Percentiles rank a stretch among this genome's conserved stretches.
Conservation (phyloP, 2,113 vertebrate species). For the Chloropsis hardwickii region DNA sequence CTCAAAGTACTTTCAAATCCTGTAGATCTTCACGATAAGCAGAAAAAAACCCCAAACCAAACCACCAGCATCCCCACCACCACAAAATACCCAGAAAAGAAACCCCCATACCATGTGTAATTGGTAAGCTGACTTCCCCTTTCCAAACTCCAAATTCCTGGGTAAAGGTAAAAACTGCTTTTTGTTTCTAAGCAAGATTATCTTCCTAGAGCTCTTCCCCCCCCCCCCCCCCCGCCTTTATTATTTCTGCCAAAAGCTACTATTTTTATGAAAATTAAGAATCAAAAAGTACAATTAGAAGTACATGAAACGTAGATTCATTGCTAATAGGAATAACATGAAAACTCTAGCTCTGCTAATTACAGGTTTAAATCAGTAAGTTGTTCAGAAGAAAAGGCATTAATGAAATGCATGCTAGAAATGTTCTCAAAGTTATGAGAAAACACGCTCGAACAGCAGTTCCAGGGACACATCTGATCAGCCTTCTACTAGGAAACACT, state of each 20-base stretch:
- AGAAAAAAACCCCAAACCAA: background rate
- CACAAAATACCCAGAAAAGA: background rate
- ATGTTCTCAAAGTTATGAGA: background rate
- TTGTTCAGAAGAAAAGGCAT: background rate
- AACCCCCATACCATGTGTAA: accelerated
- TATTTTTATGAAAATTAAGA: background rate
- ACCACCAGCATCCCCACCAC: accelerated
- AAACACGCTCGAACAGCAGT: background rate
- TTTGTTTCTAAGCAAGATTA: background rate
- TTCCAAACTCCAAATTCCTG: background rate
- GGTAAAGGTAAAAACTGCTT: background rate
- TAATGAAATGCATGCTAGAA: background rate
- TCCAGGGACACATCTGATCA: background rate
- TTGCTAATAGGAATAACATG: background rate
- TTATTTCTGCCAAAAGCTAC: background rate
- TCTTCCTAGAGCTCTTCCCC: background rate
- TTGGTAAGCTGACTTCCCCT: background rate
- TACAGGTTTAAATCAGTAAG: background rate
- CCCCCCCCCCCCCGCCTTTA: too few species aligned
- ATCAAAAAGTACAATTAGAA: background rate
- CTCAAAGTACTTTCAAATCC: background rate
- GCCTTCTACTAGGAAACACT: background rate
- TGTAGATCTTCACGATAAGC: background rate
- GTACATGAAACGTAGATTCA: background rate
- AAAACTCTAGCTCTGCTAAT: background rate